A percentile compares a stretch with the other conserved stretches of the same genome.
Evolutionary conservation across 2,113 vertebrate species (phyloP).

Genomic region (Desmodus rotundus): DNA sequence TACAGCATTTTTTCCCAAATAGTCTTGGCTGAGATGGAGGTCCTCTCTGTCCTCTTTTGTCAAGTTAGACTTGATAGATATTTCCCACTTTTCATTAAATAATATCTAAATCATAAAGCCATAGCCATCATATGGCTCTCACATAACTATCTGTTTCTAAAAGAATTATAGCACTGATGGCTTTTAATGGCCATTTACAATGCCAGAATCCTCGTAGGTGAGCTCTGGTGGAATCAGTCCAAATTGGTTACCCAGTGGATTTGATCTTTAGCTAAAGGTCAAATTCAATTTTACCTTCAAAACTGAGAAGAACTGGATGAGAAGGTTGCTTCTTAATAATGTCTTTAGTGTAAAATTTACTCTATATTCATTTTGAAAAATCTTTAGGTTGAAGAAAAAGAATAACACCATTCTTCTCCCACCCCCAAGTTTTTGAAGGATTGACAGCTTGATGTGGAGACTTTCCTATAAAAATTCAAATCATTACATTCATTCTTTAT

Average conservation of each 20-base stretch:
- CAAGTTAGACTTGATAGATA: slow-evolving; percentile 72
- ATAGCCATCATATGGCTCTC: slow-evolving; percentile 77
- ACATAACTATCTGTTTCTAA: slow-evolving; percentile 77
- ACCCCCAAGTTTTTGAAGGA: not conserved
- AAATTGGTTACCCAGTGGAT: slow-evolving; percentile 73
- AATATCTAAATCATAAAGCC: slow-evolving; percentile 77
- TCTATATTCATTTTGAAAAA: slow-evolving; percentile 49
- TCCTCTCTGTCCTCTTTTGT: slow-evolving; percentile 72
- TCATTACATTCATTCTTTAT: not conserved
- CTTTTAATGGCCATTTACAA: slow-evolving; percentile 75
- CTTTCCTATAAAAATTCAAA: not conserved
- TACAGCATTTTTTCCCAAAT: slow-evolving; percentile 41
- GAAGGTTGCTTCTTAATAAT: slow-evolving; percentile 65
- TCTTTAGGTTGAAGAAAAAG: slow-evolving; percentile 36
- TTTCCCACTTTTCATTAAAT: slow-evolving; percentile 75
- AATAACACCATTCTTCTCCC: not conserved
- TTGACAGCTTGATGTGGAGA: not conserved
- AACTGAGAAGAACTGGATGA: slow-evolving; percentile 57
- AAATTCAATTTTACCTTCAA: slow-evolving; percentile 74
- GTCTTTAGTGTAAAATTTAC: slow-evolving; percentile 57
- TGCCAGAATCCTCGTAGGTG: slow-evolving; percentile 69
- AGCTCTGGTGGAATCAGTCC: slow-evolving; percentile 69
- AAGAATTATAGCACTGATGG: slow-evolving; percentile 72
- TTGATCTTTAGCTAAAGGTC: slow-evolving; percentile 78
- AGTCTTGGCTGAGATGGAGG: slow-evolving; percentile 52